A percentile compares a stretch with the other conserved stretches of the same genome.
Evolutionary conservation across 2,797 vertebrate species (phyloP).

Genomic region (Muscicapa comitata): DNA sequence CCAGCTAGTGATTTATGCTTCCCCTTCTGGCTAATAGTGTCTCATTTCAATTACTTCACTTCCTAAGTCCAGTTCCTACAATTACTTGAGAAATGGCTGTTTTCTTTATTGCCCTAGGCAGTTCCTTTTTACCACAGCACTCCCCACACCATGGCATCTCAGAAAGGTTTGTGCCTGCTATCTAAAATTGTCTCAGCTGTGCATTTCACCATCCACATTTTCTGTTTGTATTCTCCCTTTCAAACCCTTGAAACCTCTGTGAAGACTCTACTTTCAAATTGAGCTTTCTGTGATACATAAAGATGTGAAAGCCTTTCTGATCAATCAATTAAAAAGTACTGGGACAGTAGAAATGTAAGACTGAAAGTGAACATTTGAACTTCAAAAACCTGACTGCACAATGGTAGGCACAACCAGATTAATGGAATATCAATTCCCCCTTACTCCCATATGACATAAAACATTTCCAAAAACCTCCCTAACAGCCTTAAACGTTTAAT

Average conservation of each 20-base stretch:
- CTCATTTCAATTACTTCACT: slow-evolving; percentile 14
- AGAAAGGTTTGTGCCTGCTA: background rate
- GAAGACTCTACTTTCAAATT: background rate
- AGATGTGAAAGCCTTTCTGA: background rate
- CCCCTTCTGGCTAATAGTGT: background rate
- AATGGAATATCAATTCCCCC: background rate
- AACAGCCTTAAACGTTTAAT: background rate
- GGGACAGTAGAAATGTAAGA: background rate
- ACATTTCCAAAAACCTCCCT: background rate
- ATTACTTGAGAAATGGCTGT: background rate
- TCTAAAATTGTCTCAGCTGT: background rate
- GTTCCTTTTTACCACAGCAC: background rate
- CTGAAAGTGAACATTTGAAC: background rate
- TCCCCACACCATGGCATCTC: background rate
- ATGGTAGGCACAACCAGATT: background rate
- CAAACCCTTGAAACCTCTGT: background rate
- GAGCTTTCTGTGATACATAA: background rate
- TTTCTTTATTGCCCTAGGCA: background rate
- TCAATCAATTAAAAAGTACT: background rate
- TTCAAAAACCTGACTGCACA: background rate
- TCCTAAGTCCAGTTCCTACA: slow-evolving; percentile 1
- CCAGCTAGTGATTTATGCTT: background rate
- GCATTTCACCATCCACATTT: background rate
- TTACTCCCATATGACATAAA: background rate
- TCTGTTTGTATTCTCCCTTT: background rate